phyloP scores from a whole-genome alignment of 2,113 vertebrate species.

The Cacatua alba region DNA sequence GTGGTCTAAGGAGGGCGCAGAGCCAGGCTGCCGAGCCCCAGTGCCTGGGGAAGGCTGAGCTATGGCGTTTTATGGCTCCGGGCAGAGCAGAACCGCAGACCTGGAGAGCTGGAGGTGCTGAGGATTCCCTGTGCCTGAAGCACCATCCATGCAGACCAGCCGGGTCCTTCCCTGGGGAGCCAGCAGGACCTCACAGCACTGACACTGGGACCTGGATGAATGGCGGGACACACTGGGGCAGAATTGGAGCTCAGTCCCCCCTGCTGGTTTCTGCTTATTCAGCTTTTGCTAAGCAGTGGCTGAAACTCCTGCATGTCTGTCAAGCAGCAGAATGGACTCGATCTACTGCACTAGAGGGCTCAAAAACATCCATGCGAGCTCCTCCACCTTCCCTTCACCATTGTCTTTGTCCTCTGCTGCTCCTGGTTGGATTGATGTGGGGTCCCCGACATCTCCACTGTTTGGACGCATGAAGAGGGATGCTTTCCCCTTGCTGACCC shows the following conservation, averaged over 20 bases:
- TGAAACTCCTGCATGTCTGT: background rate
- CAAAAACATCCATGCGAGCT: accelerated
- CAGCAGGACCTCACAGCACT: accelerated
- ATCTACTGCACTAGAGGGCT: background rate
- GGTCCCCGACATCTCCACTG: accelerated
- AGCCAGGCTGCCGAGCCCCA: accelerated
- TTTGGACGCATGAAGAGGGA: background rate
- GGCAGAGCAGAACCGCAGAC: background rate
- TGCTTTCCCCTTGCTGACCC: background rate
- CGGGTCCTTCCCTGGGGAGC: background rate
- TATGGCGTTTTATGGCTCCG: background rate
- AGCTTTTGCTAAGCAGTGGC: background rate
- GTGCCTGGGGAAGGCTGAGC: background rate
- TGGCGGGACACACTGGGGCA: background rate
- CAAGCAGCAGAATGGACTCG: background rate
- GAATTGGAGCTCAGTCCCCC: background rate
- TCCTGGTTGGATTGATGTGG: background rate
- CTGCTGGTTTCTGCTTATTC: background rate
- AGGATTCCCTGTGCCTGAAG: background rate
- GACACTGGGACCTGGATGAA: background rate
- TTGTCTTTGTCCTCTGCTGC: background rate
- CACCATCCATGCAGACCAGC: background rate
- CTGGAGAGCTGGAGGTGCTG: background rate
- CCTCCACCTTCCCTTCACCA: background rate
- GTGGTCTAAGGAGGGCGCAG: accelerated